Percentiles rank a stretch among this genome's conserved stretches.
Evolutionary conservation across 2,888 invertebrate species (phyloP).

Genomic region (Drosophila antonietae): DNA sequence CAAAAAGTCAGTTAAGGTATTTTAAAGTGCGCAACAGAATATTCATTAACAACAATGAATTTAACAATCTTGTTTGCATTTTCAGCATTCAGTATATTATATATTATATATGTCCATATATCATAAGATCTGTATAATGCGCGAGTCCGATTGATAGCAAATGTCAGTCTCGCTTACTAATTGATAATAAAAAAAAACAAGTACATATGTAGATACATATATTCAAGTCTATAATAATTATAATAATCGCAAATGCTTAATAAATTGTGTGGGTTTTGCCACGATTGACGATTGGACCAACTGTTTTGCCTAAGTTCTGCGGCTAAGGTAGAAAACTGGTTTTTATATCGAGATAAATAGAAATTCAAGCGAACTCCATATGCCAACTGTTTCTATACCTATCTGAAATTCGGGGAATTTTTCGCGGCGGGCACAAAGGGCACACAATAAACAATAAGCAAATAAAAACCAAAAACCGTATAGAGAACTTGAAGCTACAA

Average conservation of each 20-base stretch:
- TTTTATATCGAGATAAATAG: conserved; percentile 18
- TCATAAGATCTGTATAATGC: conserved; percentile 13
- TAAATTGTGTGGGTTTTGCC: conserved; percentile 36
- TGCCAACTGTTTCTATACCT: conserved; percentile 6
- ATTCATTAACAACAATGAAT: conserved; percentile 8
- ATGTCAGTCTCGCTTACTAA: conserved; percentile 21
- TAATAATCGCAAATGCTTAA: conserved; percentile 24
- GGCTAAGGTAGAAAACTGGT: conserved; percentile 29
- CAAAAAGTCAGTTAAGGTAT: background rate
- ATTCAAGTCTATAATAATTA: background rate
- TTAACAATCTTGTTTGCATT: conserved; percentile 28
- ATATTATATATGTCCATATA: background rate
- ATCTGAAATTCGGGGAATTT: conserved; percentile 32
- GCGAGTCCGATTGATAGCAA: background rate
- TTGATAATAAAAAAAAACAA: conserved; percentile 25
- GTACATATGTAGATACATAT: conserved; percentile 7
- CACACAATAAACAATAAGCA: conserved; percentile 1
- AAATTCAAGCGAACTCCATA: conserved; percentile 20
- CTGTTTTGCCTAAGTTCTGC: conserved; percentile 5
- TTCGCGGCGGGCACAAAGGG: conserved; percentile 15
- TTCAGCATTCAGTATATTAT: background rate
- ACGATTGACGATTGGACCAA: conserved; percentile 14
- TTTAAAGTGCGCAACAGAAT: conserved; percentile 22
- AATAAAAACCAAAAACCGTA: conserved; percentile 7
- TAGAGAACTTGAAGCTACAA: background rate